Base-by-base conservation (phyloP, 2,888 invertebrate species). In the Dicyrtomina minuta region DNA sequence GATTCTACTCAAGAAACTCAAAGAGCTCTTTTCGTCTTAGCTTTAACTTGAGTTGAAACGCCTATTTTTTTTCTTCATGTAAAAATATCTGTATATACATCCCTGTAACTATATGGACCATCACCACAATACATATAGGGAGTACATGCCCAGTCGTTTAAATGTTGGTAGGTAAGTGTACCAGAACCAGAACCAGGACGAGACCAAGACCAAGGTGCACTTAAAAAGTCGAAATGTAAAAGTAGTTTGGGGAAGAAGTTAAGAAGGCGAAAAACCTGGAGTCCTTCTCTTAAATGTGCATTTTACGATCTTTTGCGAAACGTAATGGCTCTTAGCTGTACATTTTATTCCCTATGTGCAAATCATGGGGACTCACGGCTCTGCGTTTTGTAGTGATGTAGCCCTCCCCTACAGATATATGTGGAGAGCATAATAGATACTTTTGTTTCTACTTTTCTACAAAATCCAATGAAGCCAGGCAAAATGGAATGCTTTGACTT, bases 301-400 rank as follows among this genome's bases (percentile, higher is more conserved):
- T 75, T 75, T 75, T 75, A 75, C 75, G 75, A 75, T 68, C 72
- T 70, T 65, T 73, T 75, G 75, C 75, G 72, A 75, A 75, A 72
- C 72, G 73, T 73, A 75, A 75, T 75, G 75, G 75, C 73, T 73
- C 71, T 75, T 73, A 72, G 73, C 71, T 73, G 73, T 68, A 73
- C 75, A 72, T 75, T 75, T 75, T 75, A 75, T 75, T 75, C 73
- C 73, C 73, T 68, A 67, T 73, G 75, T 75, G 75, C 75, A 75
- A 75, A 75, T 75, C 75, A 75, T 73, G 73, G 70, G 46, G 44
- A n/a, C 58, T 58, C n/a, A n/a, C n/a, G 58, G 20, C 58, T 58
- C 41, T 33, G 41, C 5, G n/a, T n/a, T n/a, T n/a, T n/a, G n/a
- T n/a, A n/a, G n/a, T n/a, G n/a, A n/a, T n/a, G n/a, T n/a, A n/a